Evolutionary conservation across 2,888 invertebrate species (phyloP).

Genomic region (Onchidella celtica): DNA sequence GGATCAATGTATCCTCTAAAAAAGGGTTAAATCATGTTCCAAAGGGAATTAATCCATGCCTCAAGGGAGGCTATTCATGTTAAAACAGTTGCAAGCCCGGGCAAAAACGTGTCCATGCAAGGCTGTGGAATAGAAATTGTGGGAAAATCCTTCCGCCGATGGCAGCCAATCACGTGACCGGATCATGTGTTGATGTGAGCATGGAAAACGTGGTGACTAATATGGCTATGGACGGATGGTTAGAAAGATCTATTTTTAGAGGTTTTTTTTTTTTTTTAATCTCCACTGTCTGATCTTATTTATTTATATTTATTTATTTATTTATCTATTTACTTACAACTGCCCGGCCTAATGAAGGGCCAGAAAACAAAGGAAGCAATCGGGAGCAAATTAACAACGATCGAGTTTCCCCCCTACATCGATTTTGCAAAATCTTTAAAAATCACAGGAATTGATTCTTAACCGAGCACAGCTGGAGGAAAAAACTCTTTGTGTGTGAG

Average conservation of each 20-base stretch:
- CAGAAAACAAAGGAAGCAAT: too few relatives aligned
- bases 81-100: neutral
- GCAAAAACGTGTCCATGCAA: neutral
- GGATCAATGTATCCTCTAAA: neutral
- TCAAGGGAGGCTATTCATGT: neutral
- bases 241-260: neutral
- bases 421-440: too few relatives aligned
- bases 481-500: too few relatives aligned
- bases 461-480: too few relatives aligned
- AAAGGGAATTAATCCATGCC: neutral
- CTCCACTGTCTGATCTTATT: neutral
- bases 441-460: too few relatives aligned
- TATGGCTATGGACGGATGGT: too few relatives aligned
- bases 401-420: too few relatives aligned
- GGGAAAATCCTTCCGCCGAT: neutral
- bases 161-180: neutral
- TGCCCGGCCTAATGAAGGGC: too few relatives aligned
- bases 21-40: neutral
- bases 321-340: too few relatives aligned
- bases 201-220: too few relatives aligned
- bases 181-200: neutral
- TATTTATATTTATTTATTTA: neutral
- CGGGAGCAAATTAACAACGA: too few relatives aligned
- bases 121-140: neutral
- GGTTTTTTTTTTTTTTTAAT: neutral